A percentile compares a stretch with the other conserved stretches of the same genome.
Conservation (phyloP, 2,797 vertebrate genomes). For the Urophycis tenuis region DNA sequence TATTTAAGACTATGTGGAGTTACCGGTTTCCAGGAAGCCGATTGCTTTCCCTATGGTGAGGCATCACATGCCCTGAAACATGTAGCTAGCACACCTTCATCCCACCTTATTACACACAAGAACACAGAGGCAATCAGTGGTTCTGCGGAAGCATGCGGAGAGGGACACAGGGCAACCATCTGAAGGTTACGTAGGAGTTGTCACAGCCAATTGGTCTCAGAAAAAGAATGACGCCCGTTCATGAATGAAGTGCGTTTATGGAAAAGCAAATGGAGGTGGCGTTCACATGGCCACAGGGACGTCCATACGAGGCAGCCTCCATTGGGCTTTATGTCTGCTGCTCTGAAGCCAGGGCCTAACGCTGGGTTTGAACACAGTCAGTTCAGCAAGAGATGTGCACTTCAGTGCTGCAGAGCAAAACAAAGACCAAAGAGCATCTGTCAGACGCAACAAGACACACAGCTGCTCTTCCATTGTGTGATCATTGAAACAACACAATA, state of each 20-base stretch:
- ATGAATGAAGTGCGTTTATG: conserved; percentile 31
- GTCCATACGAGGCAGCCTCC: not conserved
- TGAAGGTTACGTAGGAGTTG: conserved; percentile 21
- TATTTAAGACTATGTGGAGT: not conserved
- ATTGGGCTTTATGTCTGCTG: not conserved
- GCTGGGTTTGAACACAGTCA: not conserved
- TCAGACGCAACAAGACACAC: not conserved
- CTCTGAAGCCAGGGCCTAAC: not conserved
- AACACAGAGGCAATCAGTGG: conserved; percentile 10
- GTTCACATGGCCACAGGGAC: conserved; percentile 9
- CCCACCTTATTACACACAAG: conserved; percentile 20
- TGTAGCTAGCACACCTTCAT: no score
- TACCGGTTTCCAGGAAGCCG: not conserved
- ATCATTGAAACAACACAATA: not conserved
- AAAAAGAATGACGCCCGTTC: conserved; percentile 25
- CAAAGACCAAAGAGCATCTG: not conserved
- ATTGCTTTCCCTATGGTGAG: not conserved
- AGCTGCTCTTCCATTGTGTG: not conserved
- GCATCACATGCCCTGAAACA: not conserved
- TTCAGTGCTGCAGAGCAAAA: not conserved
- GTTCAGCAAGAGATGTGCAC: not conserved
- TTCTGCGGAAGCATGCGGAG: conserved; percentile 10
- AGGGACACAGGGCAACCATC: conserved; percentile 23
- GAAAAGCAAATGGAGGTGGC: conserved; percentile 31
- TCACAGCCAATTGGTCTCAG: conserved; percentile 28